phyloP scores from a whole-genome alignment of 1,140 invertebrate genomes.

The Araneus ventricosus region DNA sequence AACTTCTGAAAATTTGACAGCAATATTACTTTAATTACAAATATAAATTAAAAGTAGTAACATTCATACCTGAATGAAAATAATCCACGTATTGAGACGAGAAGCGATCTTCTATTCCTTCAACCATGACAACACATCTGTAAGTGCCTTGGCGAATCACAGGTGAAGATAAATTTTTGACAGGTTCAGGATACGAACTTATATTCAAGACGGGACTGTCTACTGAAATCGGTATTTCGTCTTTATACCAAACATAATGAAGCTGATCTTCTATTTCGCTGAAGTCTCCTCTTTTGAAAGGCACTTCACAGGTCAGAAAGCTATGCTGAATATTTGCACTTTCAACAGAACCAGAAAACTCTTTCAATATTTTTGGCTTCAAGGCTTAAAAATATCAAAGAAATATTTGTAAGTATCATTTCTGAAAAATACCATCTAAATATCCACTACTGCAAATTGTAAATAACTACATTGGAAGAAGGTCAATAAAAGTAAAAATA shows the following conservation, averaged over 20 bases:
- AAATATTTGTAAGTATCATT: too few species aligned
- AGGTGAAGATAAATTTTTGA: background rate
- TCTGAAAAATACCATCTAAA: too few species aligned
- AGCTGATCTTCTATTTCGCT: background rate
- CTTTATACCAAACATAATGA: background rate
- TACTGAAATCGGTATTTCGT: background rate
- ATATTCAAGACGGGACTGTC: background rate
- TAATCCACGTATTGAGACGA: background rate
- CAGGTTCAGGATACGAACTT: background rate
- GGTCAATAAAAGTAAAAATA: too few species aligned
- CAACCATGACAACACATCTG: background rate
- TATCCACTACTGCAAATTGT: too few species aligned
- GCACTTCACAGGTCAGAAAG: background rate
- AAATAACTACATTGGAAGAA: too few species aligned
- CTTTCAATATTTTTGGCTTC: background rate
- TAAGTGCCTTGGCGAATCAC: background rate
- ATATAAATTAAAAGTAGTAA: too few species aligned
- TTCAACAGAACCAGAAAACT: background rate
- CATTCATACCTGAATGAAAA: slow-evolving; percentile 1
- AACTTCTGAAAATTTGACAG: too few species aligned
- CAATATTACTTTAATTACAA: too few species aligned
- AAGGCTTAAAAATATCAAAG: background rate
- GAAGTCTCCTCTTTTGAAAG: background rate
- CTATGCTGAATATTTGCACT: background rate
- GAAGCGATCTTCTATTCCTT: background rate